A percentile compares a stretch with the other conserved stretches of the same genome.
Evolutionary conservation across 2,113 vertebrate species (phyloP).

Genomic region (Microcebus griseorufus): DNA sequence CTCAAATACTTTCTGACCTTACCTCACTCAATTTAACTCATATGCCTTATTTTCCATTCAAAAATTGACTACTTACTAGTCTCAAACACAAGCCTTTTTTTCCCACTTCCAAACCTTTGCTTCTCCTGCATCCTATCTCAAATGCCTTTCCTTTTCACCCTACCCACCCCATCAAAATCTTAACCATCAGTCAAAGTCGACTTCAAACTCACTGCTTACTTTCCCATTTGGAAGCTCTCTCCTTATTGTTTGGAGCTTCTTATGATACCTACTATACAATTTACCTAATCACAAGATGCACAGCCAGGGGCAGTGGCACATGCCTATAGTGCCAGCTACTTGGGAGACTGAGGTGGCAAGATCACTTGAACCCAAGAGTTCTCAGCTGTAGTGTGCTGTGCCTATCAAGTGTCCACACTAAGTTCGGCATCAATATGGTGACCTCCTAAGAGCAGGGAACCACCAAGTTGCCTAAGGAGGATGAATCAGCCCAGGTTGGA

Average conservation of each 20-base stretch:
- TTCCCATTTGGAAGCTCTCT: background rate
- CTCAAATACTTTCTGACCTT: constrained; percentile 1
- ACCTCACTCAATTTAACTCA: background rate
- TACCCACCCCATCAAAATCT: background rate
- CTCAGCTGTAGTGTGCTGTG: no score
- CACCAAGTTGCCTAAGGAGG: no score
- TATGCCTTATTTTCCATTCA: background rate
- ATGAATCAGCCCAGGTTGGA: no score
- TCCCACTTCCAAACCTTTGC: background rate
- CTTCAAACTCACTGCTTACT: background rate
- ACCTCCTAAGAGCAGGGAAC: no score
- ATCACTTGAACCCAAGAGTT: no score
- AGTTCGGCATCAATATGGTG: no score
- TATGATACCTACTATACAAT: no score
- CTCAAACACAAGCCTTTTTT: background rate
- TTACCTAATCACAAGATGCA: background rate
- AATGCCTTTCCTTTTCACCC: background rate
- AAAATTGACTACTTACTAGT: background rate
- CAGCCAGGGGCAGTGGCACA: no score
- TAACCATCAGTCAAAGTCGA: background rate
- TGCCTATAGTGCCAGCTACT: no score
- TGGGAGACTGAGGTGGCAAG: no score
- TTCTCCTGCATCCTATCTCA: background rate
- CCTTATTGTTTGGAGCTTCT: background rate
- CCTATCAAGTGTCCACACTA: no score